A percentile compares a stretch with the other conserved stretches of the same genome.
Conservation (phyloP, 2,888 invertebrate species). For the Anthoptus insignis region DNA sequence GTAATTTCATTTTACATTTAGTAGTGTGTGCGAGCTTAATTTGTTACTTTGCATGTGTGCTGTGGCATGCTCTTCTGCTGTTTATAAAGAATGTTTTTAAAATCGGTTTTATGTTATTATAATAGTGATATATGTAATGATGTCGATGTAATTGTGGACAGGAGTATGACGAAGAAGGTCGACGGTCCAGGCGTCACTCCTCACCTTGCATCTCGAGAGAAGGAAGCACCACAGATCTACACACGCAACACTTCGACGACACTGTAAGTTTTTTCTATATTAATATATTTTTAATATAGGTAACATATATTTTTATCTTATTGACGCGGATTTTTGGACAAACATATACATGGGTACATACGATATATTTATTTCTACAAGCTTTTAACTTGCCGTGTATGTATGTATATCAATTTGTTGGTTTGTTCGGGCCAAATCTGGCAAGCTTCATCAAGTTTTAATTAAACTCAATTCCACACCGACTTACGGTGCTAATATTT, state of each 20-base stretch:
- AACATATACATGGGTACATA: too few relatives aligned
- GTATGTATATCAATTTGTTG: too few relatives aligned
- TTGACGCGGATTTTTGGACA: too few relatives aligned
- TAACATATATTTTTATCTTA: too few relatives aligned
- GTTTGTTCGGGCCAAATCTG: too few relatives aligned
- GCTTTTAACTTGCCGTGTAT: too few relatives aligned
- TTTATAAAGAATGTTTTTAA: background rate
- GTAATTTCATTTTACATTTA: background rate
- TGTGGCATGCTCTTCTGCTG: slow-evolving; percentile 37
- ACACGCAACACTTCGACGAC: slow-evolving; percentile 88
- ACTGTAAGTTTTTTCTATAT: slow-evolving; percentile 82
- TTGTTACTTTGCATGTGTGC: slow-evolving; percentile 51
- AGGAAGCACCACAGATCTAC: slow-evolving; percentile 89
- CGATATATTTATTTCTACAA: too few relatives aligned
- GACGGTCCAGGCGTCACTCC: slow-evolving; percentile 88
- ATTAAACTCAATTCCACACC: too few relatives aligned
- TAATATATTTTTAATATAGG: too few relatives aligned
- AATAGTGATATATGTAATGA: background rate
- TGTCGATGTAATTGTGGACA: slow-evolving; percentile 61
- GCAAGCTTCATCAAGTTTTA: too few relatives aligned
- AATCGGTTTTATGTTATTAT: background rate
- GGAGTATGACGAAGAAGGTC: slow-evolving; percentile 90
- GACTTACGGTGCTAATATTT: too few relatives aligned
- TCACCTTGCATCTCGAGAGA: slow-evolving; percentile 90
- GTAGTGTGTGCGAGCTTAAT: slow-evolving; percentile 18